Conservation (phyloP, 2,888 invertebrate genomes). For the Lydus trimaculatus region DNA sequence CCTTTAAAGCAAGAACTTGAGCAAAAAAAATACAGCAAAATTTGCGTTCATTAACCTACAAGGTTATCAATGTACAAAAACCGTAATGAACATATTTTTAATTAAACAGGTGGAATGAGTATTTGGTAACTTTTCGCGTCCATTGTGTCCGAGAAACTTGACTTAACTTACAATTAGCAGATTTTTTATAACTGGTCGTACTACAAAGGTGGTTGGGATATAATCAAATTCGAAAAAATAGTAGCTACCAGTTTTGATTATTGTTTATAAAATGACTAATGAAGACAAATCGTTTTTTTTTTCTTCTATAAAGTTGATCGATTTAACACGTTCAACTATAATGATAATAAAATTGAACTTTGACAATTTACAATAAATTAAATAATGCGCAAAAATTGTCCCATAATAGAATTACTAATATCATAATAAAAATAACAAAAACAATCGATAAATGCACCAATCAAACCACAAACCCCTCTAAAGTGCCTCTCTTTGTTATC, state of each 20-base stretch:
- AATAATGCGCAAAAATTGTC: background rate
- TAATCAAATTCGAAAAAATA: too few relatives aligned
- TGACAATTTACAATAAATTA: background rate
- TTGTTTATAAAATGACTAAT: background rate
- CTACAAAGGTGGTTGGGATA: background rate
- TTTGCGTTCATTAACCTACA: background rate
- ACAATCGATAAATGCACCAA: background rate
- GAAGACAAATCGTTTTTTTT: background rate
- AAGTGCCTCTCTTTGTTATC: conserved; percentile 1
- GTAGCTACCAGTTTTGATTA: too few relatives aligned
- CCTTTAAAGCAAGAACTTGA: background rate
- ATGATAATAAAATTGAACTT: background rate
- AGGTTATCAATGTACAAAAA: background rate
- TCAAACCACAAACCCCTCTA: conserved; percentile 3
- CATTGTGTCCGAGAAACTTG: too few relatives aligned
- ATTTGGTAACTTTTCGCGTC: too few relatives aligned
- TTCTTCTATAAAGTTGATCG: background rate
- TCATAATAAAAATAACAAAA: background rate
- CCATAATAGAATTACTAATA: background rate
- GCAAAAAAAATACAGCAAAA: background rate
- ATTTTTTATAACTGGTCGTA: too few relatives aligned
- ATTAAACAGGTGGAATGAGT: too few relatives aligned
- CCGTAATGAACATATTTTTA: too few relatives aligned
- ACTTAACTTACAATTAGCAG: too few relatives aligned
- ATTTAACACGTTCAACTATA: background rate